Conservation (phyloP, 2,888 invertebrate species). For the Cephus rjabovi region DNA sequence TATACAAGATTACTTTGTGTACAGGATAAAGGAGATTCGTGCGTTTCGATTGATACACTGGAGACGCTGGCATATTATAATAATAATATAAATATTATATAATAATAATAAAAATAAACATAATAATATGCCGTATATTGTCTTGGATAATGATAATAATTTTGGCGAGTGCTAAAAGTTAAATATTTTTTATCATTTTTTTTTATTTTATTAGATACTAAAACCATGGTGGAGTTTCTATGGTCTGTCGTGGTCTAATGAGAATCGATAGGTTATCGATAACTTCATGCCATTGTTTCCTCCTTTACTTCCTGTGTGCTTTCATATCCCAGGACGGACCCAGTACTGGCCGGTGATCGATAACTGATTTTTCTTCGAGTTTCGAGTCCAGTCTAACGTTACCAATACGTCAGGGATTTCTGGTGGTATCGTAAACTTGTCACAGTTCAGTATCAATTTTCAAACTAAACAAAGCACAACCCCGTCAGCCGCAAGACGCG, state of each 20-base stretch:
- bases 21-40: too few species aligned
- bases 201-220: background rate
- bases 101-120: too few species aligned
- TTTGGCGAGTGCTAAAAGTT: too few species aligned
- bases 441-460: background rate
- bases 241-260: background rate
- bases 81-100: too few species aligned
- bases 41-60: too few species aligned
- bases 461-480: background rate
- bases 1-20: too few species aligned
- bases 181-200: background rate
- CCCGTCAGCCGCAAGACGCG: background rate
- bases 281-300: background rate
- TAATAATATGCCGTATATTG: too few species aligned
- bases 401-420: background rate
- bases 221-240: background rate
- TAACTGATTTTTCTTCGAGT: background rate
- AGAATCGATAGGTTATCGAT: background rate
- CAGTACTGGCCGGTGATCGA: background rate
- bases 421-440: background rate
- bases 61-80: too few species aligned
- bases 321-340: background rate
- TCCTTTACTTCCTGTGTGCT: background rate
- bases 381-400: background rate
- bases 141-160: too few species aligned